These are phyloP conservation scores for Malacosoma neustria DNA, from an alignment of 2,888 invertebrate genomes.

Conservation along the genomic window DNA sequence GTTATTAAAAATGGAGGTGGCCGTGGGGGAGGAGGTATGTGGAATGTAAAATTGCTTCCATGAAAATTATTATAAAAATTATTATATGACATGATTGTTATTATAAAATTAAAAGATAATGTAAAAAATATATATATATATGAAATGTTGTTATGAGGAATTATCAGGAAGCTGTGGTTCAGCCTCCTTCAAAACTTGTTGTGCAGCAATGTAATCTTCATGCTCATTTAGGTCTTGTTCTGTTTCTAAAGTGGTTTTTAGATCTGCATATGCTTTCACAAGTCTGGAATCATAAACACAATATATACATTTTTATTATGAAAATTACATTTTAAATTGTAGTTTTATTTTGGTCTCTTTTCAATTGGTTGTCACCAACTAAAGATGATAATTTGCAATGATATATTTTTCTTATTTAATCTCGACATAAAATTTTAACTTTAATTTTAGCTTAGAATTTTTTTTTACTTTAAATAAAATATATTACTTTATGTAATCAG, in stretches of 20 bases:
- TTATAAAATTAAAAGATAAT: slow-evolving; percentile 26
- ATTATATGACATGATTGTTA: slow-evolving; percentile 60
- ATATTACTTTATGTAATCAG: no score
- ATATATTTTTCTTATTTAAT: no score
- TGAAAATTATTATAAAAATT: slow-evolving; percentile 47
- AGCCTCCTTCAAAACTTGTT: slow-evolving; percentile 79
- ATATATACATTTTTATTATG: neutral
- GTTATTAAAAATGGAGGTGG: slow-evolving; percentile 27
- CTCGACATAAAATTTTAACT: no score
- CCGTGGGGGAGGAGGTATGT: slow-evolving; percentile 32
- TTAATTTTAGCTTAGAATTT: no score
- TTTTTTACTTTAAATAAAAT: no score
- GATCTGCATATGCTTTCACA: slow-evolving; percentile 83
- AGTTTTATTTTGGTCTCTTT: no score
- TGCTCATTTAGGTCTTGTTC: slow-evolving; percentile 86
- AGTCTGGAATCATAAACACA: slow-evolving; percentile 69
- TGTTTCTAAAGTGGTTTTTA: slow-evolving; percentile 81
- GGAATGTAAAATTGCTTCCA: slow-evolving; percentile 54
- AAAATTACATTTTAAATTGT: slow-evolving; percentile 1
- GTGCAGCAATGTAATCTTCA: slow-evolving; percentile 81
- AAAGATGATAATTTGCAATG: no score
- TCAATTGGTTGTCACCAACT: no score
- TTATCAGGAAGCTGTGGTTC: slow-evolving; percentile 71
- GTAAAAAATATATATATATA: slow-evolving; percentile 29
- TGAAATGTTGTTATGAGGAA: slow-evolving; percentile 26